phyloP scores from a whole-genome alignment of 2,113 vertebrate species.

The Falco punctatus region DNA sequence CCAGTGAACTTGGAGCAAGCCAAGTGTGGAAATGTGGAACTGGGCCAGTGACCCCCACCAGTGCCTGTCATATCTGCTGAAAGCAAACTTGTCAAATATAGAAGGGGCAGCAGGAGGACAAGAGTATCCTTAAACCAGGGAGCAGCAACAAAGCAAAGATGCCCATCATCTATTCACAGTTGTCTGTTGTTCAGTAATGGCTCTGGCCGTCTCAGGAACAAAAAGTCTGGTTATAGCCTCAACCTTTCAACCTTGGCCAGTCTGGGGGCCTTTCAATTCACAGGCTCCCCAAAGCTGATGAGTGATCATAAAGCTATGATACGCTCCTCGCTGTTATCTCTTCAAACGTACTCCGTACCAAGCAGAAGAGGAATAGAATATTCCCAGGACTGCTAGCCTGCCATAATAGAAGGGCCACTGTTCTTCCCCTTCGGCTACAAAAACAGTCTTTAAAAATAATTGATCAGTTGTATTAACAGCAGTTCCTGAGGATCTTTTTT shows the following conservation, averaged over 20 bases:
- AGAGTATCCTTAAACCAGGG: constrained; percentile 51
- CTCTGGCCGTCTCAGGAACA: constrained; percentile 27
- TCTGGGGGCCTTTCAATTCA: constrained; percentile 36
- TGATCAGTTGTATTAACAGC: neutral
- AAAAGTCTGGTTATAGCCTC: constrained; percentile 47
- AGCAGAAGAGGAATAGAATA: neutral
- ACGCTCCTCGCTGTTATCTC: constrained; percentile 14
- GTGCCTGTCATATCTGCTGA: constrained; percentile 81
- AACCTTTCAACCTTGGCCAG: constrained; percentile 24
- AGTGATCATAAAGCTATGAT: constrained; percentile 51
- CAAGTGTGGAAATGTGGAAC: constrained; percentile 79
- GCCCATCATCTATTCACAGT: constrained; percentile 52
- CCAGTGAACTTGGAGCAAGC: constrained; percentile 80
- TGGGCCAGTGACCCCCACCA: constrained; percentile 79
- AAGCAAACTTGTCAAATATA: constrained; percentile 77
- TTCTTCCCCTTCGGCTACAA: constrained; percentile 8
- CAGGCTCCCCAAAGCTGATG: constrained; percentile 35
- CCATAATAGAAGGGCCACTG: neutral
- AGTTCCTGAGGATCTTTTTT: neutral
- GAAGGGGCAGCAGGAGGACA: constrained; percentile 69
- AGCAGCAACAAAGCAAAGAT: constrained; percentile 60
- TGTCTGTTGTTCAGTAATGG: constrained; percentile 49
- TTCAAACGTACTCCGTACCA: neutral
- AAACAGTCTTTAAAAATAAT: neutral
- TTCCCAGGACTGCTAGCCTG: constrained; percentile 7